Evolutionary conservation across 2,113 vertebrate species (phyloP).

Genomic region (Microcebus murinus): DNA sequence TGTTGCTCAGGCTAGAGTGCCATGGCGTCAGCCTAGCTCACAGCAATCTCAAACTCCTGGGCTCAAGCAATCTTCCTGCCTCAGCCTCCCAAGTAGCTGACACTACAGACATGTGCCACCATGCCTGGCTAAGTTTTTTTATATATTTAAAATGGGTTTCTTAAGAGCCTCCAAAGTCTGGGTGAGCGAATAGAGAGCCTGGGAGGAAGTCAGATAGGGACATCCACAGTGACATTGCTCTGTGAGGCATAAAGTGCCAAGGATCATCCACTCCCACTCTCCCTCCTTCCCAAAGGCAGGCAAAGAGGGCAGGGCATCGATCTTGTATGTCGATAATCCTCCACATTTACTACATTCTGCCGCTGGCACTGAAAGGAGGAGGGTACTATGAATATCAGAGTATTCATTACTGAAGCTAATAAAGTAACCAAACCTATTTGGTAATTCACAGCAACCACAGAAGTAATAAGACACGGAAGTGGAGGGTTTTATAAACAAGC

Average conservation of each 20-base stretch:
- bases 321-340: accelerated
- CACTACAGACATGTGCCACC: too few species aligned
- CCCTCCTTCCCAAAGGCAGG: not conserved
- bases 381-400: not conserved
- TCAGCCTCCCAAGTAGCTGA: too few species aligned
- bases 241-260: too few species aligned
- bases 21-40: too few species aligned
- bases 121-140: too few species aligned
- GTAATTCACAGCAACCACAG: not conserved
- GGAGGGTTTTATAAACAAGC: not conserved
- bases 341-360: not conserved
- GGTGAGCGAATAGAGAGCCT: too few species aligned
- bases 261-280: too few species aligned
- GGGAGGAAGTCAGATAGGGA: not conserved
- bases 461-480: not conserved
- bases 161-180: not conserved
- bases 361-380: not conserved
- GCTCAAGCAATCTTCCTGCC: too few species aligned
- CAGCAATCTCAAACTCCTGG: too few species aligned
- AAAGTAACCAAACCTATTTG: not conserved
- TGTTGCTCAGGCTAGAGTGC: too few species aligned
- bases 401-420: not conserved
- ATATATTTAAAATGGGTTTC: not conserved
- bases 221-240: not conserved
- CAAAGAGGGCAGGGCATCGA: too few species aligned